Percentiles rank a stretch among this genome's conserved stretches.
Conservation (phyloP, 2,113 vertebrate species). For the Indri indri region DNA sequence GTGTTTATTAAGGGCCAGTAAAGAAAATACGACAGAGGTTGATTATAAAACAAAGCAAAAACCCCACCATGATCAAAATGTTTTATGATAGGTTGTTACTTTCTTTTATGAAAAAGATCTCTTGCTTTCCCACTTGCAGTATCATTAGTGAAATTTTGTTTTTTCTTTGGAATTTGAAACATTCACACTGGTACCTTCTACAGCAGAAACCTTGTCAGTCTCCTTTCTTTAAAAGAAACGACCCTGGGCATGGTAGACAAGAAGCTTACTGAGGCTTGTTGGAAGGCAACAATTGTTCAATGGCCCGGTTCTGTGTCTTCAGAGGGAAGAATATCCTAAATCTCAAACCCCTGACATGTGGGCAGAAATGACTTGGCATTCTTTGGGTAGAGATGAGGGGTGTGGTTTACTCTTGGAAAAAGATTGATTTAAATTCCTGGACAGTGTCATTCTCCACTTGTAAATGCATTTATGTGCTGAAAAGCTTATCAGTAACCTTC, state of each 20-base stretch:
- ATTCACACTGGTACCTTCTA: neutral
- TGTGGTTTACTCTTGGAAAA: slow-evolving; percentile 14
- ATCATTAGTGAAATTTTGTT: neutral
- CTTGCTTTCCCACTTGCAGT: neutral
- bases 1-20: neutral
- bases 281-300: neutral
- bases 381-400: neutral
- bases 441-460: neutral
- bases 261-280: neutral
- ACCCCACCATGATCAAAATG: neutral
- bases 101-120: neutral
- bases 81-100: neutral
- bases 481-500: neutral
- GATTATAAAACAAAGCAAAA: slow-evolving; percentile 1
- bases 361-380: neutral
- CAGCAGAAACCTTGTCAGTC: neutral
- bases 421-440: neutral
- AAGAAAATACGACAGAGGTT: neutral
- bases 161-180: neutral
- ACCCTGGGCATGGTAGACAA: neutral
- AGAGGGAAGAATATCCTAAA: neutral
- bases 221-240: neutral
- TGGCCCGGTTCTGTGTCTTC: neutral
- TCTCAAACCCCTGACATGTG: neutral
- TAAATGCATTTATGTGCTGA: neutral